A percentile compares a stretch with the other conserved stretches of the same genome.
Evolutionary conservation across 2,797 vertebrate species (phyloP).

Genomic region (Passerculus sandwichensis): DNA sequence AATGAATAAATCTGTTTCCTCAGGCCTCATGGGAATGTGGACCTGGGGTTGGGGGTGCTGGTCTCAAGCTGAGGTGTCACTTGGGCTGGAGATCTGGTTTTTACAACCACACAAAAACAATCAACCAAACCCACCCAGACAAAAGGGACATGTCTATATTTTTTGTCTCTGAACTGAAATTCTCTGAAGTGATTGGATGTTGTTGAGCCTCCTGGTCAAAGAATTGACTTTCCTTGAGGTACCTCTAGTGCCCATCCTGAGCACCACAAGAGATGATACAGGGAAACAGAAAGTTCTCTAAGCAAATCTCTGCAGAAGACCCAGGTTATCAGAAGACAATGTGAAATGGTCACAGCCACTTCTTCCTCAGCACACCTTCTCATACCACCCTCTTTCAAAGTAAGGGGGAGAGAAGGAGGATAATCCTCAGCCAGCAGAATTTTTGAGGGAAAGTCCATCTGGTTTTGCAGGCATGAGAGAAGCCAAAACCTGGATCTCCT

Average conservation of each 20-base stretch:
- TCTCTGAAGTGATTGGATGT: neutral
- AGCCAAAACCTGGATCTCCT: neutral
- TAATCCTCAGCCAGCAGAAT: neutral
- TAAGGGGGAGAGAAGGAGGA: neutral
- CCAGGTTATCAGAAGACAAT: neutral
- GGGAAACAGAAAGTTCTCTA: neutral
- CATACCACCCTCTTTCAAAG: neutral
- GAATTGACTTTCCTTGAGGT: neutral
- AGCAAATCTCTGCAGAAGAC: neutral
- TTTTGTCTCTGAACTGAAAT: neutral
- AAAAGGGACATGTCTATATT: neutral
- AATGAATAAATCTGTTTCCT: neutral
- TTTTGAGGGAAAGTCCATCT: neutral
- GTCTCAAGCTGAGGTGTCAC: neutral
- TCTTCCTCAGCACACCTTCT: neutral
- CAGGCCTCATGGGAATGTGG: fast-evolving
- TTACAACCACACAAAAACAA: neutral
- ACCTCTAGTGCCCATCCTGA: neutral
- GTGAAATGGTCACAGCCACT: neutral
- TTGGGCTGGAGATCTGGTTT: neutral
- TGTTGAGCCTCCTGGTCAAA: neutral
- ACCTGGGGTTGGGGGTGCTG: neutral
- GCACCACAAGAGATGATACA: neutral
- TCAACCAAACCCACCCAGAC: neutral
- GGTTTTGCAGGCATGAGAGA: neutral